phyloP scores from a whole-genome alignment of 2,113 vertebrate species.

The Scomber colias region DNA sequence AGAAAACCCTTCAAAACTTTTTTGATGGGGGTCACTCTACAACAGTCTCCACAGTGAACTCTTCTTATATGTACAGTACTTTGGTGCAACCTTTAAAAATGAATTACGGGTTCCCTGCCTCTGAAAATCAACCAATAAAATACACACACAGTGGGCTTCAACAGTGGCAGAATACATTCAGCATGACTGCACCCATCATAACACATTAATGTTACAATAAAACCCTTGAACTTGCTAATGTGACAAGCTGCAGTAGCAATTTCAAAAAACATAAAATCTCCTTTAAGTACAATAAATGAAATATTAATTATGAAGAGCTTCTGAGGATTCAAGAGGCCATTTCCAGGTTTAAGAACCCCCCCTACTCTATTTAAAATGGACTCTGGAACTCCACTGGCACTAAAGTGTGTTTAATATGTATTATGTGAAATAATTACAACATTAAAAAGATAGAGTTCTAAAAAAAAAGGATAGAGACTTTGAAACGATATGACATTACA shows the following conservation, averaged over 20 bases:
- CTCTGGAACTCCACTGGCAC: constrained; percentile 46
- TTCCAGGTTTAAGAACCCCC: constrained; percentile 72
- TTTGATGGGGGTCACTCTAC: constrained; percentile 37
- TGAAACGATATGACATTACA: constrained; percentile 21
- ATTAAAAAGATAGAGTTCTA: constrained; percentile 48
- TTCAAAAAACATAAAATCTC: constrained; percentile 79
- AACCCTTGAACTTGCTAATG: constrained; percentile 83
- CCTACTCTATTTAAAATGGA: constrained; percentile 65
- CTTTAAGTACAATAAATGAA: constrained; percentile 77
- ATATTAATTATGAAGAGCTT: constrained; percentile 79
- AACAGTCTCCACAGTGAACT: constrained; percentile 28
- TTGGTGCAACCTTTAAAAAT: constrained; percentile 54
- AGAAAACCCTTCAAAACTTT: background rate
- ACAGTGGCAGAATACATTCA: constrained; percentile 64
- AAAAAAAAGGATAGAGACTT: constrained; percentile 4
- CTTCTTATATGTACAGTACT: constrained; percentile 36
- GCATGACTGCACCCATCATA: constrained; percentile 72
- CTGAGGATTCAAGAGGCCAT: constrained; percentile 69
- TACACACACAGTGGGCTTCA: constrained; percentile 14
- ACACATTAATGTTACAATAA: constrained; percentile 81
- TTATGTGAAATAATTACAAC: constrained; percentile 51
- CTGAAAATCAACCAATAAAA: constrained; percentile 65
- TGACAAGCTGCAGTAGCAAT: constrained; percentile 78
- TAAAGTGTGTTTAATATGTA: constrained; percentile 67
- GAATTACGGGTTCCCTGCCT: constrained; percentile 45